These are phyloP conservation scores for Stegodyphus mimosarum DNA, from an alignment of 1,140 invertebrate species.

Conservation along the genomic window DNA sequence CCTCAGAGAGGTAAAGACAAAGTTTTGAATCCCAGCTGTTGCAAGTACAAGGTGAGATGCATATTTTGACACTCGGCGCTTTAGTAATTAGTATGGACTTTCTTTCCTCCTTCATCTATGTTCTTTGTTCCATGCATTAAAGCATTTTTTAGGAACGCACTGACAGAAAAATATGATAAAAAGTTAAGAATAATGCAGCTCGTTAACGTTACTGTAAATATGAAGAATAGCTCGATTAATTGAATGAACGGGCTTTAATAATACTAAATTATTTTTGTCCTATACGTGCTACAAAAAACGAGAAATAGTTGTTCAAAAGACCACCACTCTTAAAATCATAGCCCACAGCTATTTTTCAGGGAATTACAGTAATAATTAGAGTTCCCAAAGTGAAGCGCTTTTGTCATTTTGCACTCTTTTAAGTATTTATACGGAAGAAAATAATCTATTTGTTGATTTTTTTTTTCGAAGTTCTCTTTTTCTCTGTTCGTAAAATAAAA, in stretches of 20 bases:
- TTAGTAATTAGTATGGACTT: constrained; percentile 24
- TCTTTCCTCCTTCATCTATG: not conserved
- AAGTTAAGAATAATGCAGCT: constrained; percentile 12
- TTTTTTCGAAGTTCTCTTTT: too few species aligned
- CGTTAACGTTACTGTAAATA: constrained; percentile 3
- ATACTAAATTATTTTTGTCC: constrained; percentile 10
- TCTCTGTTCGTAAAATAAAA: too few species aligned
- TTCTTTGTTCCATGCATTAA: constrained; percentile 18
- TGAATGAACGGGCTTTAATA: not conserved
- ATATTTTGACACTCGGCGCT: constrained; percentile 25
- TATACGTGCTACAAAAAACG: not conserved
- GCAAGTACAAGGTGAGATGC: not conserved
- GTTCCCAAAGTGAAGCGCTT: not conserved
- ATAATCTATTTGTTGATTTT: too few species aligned
- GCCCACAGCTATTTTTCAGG: constrained; percentile 3
- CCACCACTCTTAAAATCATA: constrained; percentile 11
- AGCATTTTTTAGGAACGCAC: constrained; percentile 5
- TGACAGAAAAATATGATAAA: constrained; percentile 11
- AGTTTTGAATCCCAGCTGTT: constrained; percentile 17
- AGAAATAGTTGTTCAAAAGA: not conserved
- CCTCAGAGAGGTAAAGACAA: not conserved
- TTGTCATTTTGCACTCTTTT: not conserved
- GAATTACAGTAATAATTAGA: constrained; percentile 27
- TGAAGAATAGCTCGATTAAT: not conserved
- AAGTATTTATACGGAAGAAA: not conserved